phyloP scores from a whole-genome alignment of 1,140 invertebrate genomes.

The silkworm (Bombyx mori) region DNA sequence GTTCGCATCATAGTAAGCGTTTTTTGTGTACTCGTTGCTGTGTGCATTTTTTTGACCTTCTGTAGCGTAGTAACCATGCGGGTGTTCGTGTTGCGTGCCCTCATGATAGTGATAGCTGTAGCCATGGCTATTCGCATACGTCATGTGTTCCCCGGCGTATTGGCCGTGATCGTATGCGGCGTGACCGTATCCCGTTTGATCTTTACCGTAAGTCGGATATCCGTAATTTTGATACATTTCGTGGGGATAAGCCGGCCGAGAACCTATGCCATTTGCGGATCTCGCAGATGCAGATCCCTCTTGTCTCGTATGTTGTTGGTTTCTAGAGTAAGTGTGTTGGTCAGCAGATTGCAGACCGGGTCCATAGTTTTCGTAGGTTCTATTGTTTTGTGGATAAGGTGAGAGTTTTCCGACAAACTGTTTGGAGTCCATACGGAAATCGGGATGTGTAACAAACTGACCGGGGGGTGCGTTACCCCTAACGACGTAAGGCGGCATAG shows the following conservation, averaged over 20 bases:
- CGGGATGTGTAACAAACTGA: conserved; percentile 59
- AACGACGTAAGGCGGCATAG: conserved; percentile 71
- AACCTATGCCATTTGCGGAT: conserved; percentile 39
- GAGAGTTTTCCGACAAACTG: conserved; percentile 61
- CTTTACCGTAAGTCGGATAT: conserved; percentile 60
- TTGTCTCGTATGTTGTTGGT: conserved; percentile 42
- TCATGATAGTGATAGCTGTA: conserved; percentile 68
- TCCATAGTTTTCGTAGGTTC: conserved; percentile 51
- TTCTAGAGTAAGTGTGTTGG: conserved; percentile 45
- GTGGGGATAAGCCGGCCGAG: conserved; percentile 56
- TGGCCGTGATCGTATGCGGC: conserved; percentile 61
- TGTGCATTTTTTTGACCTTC: conserved; percentile 57
- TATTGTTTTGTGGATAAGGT: conserved; percentile 59
- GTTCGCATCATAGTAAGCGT: conserved; percentile 55
- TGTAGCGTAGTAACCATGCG: conserved; percentile 53
- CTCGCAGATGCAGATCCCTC: conserved; percentile 44
- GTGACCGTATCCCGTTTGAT: conserved; percentile 60
- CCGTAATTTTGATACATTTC: conserved; percentile 73
- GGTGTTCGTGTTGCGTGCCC: conserved; percentile 49
- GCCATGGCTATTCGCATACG: conserved; percentile 58
- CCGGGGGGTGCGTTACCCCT: conserved; percentile 63
- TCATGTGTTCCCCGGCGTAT: conserved; percentile 58
- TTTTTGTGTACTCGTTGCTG: conserved; percentile 53
- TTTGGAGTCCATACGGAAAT: conserved; percentile 64
- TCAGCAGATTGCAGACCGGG: conserved; percentile 38